Conservation (phyloP, 2,888 invertebrate genomes). For the Heliconius cydno region DNA sequence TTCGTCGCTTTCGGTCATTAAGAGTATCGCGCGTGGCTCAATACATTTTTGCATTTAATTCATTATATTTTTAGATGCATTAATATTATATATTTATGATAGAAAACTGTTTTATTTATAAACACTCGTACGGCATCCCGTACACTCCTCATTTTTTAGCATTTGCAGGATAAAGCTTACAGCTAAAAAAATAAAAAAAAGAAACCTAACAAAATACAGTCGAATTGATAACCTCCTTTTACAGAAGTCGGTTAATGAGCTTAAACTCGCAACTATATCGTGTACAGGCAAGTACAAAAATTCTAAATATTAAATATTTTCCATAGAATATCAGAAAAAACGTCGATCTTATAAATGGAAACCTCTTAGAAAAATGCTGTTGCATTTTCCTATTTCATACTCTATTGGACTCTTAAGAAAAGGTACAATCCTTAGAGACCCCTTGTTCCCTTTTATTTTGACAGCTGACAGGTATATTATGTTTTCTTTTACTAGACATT, state of each 20-base stretch:
- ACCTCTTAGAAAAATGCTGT: background rate
- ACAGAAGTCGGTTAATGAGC: too few species aligned
- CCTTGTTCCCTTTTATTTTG: constrained; percentile 17
- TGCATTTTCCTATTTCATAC: constrained; percentile 17
- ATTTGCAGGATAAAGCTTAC: background rate
- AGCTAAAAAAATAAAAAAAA: background rate
- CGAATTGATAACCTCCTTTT: too few species aligned
- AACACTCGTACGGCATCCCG: too few species aligned
- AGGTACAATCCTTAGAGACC: constrained; percentile 6
- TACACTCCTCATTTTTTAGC: too few species aligned
- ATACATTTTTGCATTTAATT: too few species aligned
- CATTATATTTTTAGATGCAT: too few species aligned
- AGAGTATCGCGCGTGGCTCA: too few species aligned
- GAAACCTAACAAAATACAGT: too few species aligned
- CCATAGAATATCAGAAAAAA: background rate
- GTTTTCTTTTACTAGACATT: background rate
- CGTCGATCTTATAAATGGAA: background rate
- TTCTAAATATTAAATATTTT: background rate
- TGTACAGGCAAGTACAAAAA: background rate
- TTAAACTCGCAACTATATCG: background rate
- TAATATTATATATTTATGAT: too few species aligned
- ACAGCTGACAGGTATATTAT: constrained; percentile 3
- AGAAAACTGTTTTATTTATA: too few species aligned
- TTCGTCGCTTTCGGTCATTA: too few species aligned
- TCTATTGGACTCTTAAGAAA: background rate